These are phyloP conservation scores for Melinopterus prodromus DNA, from an alignment of 2,888 invertebrate species.

Conservation along the genomic window DNA sequence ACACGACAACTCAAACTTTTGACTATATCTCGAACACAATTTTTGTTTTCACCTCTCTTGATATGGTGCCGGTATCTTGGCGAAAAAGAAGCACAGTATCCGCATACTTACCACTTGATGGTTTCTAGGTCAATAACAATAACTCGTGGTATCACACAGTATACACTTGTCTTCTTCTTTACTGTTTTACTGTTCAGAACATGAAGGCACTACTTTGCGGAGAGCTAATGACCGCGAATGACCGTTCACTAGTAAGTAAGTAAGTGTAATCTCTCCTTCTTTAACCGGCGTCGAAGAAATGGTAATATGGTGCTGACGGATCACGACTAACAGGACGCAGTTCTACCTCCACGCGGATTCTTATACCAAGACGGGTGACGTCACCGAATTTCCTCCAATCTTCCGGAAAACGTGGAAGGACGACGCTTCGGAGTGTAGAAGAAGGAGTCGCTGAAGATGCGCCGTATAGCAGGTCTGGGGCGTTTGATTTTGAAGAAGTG, in stretches of 20 bases:
- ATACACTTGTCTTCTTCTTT: neutral
- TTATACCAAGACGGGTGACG: constrained; percentile 21
- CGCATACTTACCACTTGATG: too few species aligned
- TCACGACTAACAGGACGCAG: constrained; percentile 22
- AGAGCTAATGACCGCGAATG: constrained; percentile 22
- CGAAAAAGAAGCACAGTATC: too few species aligned
- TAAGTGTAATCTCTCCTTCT: neutral
- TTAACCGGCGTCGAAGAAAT: neutral
- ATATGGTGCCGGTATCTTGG: too few species aligned
- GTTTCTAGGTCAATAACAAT: too few species aligned
- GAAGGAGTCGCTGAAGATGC: neutral
- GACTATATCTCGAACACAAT: too few species aligned
- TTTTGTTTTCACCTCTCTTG: too few species aligned
- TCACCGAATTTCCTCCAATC: constrained; percentile 17
- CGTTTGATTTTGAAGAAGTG: too few species aligned
- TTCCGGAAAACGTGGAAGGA: neutral
- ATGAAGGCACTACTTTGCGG: neutral
- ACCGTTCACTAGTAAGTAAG: constrained; percentile 8
- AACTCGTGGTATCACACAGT: too few species aligned
- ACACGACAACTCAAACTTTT: too few species aligned
- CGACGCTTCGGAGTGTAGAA: neutral
- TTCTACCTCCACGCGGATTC: constrained; percentile 6
- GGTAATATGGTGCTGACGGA: constrained; percentile 9
- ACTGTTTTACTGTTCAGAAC: neutral
- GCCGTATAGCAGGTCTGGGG: neutral